Evolutionary conservation across 2,113 vertebrate genomes (phyloP).

Genomic region (Callorhinus ursinus): DNA sequence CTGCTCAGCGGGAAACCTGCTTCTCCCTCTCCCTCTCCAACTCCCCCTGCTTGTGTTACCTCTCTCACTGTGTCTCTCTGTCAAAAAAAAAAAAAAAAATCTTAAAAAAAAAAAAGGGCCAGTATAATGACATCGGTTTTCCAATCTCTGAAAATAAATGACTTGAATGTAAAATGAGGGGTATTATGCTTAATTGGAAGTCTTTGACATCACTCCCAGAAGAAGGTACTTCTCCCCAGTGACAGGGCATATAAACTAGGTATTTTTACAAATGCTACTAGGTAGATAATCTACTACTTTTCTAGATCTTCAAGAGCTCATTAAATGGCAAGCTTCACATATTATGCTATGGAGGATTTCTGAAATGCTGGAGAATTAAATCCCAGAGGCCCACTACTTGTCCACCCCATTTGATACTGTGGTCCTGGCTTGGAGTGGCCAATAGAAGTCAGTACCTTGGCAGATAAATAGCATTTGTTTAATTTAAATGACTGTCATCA

Average conservation of each 20-base stretch:
- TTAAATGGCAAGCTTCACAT: accelerated
- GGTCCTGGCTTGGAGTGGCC: conserved; percentile 54
- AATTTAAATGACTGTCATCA: conserved; percentile 78
- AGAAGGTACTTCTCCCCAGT: not conserved
- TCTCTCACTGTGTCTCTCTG: no score
- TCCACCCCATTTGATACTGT: conserved; percentile 62
- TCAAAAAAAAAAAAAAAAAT: no score
- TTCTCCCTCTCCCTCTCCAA: no score
- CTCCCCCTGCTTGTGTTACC: no score
- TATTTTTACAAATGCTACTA: conserved; percentile 36
- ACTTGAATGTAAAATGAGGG: not conserved
- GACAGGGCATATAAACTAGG: conserved; percentile 2
- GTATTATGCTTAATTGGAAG: conserved; percentile 47
- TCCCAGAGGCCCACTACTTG: not conserved
- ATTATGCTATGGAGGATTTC: not conserved
- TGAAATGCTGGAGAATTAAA: conserved; percentile 60
- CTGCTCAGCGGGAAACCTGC: no score
- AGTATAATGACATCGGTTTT: not conserved
- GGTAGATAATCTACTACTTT: not conserved
- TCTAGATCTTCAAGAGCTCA: not conserved
- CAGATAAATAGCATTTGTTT: conserved; percentile 82
- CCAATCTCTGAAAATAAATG: not conserved
- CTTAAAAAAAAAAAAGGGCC: not conserved
- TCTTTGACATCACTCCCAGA: not conserved
- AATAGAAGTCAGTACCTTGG: conserved; percentile 76